Percentiles rank a stretch among this genome's conserved stretches.
These are phyloP conservation scores for Tigriopus californicus DNA, from an alignment of 2,888 invertebrate species.

Conservation along the genomic window DNA sequence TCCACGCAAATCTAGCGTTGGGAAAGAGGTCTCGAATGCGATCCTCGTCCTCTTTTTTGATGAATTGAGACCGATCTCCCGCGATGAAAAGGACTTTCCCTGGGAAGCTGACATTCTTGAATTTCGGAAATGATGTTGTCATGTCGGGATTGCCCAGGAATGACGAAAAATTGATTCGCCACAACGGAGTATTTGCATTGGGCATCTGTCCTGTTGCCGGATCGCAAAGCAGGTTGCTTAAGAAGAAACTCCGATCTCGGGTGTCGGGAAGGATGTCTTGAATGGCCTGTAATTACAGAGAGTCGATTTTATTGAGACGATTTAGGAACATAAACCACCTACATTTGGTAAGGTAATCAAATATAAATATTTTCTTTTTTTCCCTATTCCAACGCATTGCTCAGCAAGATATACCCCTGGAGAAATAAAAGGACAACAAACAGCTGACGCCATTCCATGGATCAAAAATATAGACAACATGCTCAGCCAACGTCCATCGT, in stretches of 20 bases:
- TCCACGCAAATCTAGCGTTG: slow-evolving; percentile 24
- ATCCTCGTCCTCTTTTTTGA: slow-evolving; percentile 16
- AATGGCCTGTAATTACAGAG: neutral
- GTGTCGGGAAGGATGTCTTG: neutral
- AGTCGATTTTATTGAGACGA: too few species aligned
- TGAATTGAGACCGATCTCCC: slow-evolving; percentile 23
- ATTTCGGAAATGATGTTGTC: slow-evolving; percentile 22
- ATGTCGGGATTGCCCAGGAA: slow-evolving; percentile 25
- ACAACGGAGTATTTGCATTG: slow-evolving; percentile 20
- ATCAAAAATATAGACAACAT: too few species aligned
- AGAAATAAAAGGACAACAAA: too few species aligned
- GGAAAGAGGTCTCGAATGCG: slow-evolving; percentile 28
- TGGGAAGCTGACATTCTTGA: slow-evolving; percentile 19
- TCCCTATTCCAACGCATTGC: too few species aligned
- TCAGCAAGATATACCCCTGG: too few species aligned
- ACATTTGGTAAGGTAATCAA: too few species aligned
- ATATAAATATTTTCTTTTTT: too few species aligned
- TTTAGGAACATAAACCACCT: too few species aligned
- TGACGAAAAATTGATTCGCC: slow-evolving; percentile 28
- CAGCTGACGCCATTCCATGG: too few species aligned
- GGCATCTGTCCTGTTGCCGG: slow-evolving; percentile 19
- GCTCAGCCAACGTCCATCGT: too few species aligned
- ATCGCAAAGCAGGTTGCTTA: slow-evolving; percentile 26
- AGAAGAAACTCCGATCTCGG: slow-evolving; percentile 26
- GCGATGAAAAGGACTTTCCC: slow-evolving; percentile 27